A percentile compares a stretch with the other conserved stretches of the same genome.
phyloP scores from a whole-genome alignment of 2,113 vertebrate species.

The Gasterosteus aculeatus region DNA sequence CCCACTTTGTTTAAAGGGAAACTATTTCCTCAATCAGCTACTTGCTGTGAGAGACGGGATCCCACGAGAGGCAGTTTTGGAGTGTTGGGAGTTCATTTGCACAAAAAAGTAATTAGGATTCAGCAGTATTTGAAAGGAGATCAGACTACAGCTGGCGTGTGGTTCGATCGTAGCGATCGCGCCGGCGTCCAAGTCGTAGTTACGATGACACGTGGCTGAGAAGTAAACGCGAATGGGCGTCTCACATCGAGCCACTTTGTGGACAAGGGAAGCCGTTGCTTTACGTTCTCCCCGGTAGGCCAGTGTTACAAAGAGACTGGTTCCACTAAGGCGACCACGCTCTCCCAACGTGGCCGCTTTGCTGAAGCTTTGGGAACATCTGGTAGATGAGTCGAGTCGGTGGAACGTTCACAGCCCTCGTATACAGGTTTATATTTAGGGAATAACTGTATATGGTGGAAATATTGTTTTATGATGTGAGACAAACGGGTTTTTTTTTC shows the following conservation, averaged over 20 bases:
- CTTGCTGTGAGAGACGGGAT: neutral
- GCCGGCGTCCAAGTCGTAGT: neutral
- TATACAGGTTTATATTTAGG: conserved; percentile 60
- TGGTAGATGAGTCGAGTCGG: conserved; percentile 54
- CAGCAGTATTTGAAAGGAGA: neutral
- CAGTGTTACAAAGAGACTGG: conserved; percentile 30
- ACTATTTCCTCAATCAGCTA: neutral
- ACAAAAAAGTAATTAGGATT: neutral
- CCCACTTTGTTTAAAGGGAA: neutral
- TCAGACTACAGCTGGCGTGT: neutral
- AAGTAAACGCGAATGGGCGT: neutral
- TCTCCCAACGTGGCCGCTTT: conserved; percentile 14
- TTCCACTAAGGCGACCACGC: conserved; percentile 34
- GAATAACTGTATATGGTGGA: conserved; percentile 57
- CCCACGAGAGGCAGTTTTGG: neutral
- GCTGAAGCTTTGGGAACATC: conserved; percentile 54
- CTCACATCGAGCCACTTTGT: neutral
- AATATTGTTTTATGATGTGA: conserved; percentile 71
- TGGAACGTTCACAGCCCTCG: conserved; percentile 36
- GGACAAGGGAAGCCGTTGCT: conserved; percentile 4
- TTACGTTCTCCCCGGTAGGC: neutral
- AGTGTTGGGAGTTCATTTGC: neutral
- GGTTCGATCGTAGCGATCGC: neutral
- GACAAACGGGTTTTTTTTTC: conserved; percentile 37
- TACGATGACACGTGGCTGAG: neutral